Conservation (phyloP, 2,113 vertebrate species). For the Ptyas mucosa region DNA sequence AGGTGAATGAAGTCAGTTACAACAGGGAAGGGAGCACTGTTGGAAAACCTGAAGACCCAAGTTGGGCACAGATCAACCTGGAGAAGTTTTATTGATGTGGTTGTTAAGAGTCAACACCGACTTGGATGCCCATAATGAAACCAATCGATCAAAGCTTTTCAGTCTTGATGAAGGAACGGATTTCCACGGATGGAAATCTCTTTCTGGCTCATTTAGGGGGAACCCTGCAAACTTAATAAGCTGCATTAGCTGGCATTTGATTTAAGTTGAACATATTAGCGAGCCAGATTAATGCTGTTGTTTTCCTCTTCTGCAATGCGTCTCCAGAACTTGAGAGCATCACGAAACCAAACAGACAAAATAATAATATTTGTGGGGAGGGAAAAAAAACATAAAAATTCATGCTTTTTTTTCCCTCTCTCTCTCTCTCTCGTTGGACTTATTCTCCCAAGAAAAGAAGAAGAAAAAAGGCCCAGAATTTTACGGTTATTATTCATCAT, state of each 20-base stretch:
- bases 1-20: not conserved
- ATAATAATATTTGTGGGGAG: not conserved
- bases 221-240: not conserved
- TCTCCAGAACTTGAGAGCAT: not conserved
- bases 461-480: not conserved
- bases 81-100: not conserved
- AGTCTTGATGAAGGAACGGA: not conserved
- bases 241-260: conserved; percentile 24
- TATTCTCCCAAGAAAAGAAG: not conserved
- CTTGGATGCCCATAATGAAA: not conserved
- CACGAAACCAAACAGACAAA: not conserved
- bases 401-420: fast-evolving
- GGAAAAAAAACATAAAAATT: not conserved
- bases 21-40: not conserved
- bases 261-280: conserved; percentile 4
- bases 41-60: not conserved
- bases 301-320: conserved; percentile 5
- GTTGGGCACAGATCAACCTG: not conserved
- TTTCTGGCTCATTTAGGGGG: not conserved
- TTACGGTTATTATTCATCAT: conserved; percentile 18
- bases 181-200: not conserved
- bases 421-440: not conserved
- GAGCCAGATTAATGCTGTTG: conserved; percentile 14
- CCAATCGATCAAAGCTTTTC: not conserved
- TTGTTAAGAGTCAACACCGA: not conserved